Base-by-base conservation (phyloP, 1,140 invertebrate species). In the Drosophila burlai region DNA sequence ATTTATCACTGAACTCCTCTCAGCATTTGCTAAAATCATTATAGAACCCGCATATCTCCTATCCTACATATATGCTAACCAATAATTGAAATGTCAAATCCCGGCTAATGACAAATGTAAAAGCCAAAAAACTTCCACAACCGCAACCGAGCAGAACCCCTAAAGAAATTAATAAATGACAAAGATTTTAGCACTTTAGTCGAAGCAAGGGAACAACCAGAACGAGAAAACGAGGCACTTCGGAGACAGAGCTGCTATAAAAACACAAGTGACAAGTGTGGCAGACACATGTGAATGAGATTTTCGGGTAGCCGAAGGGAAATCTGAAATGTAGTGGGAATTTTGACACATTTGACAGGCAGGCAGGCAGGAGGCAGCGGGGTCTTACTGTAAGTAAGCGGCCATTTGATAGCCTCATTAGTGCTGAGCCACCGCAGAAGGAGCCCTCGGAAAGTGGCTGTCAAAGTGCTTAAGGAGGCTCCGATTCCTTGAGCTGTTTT, bases 381-480 rank as follows among this genome's bases (percentile, higher is more conserved):
- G 62, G 38, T 55, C 38, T 29, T 18, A n/a, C 54, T 57, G 54
- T 26, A 38, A 69, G 62, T 71, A 87, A 81, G 83, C 83, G 86
- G 84, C 82, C 85, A 90, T 90, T 85, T 90, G 85, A 90, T 90
- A 90, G 85, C 85, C 85, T 90, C 85, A 90, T 90, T 90, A 90
- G 85, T 79, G 79, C 62, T 73, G 81, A 81, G 81, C 77, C 81
- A 87, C 81, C 81, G 77, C 76, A 78, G 66, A 61, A 78, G 73
- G 61, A 80, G 52, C 49, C 58, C 29, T 26, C 36, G 29, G 50
- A 75, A 62, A 86, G 83, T 61, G 64, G 76, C 83, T 86, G 83
- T 89, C 85, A 89, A 73, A 79, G 74, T 84, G 81, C 76, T 84
- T 76, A 83, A 90, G 74, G 16, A 71, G 85, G 75, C 73, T 87